Conservation (phyloP, 2,113 vertebrate genomes). For the Atherinomorus stipes region DNA sequence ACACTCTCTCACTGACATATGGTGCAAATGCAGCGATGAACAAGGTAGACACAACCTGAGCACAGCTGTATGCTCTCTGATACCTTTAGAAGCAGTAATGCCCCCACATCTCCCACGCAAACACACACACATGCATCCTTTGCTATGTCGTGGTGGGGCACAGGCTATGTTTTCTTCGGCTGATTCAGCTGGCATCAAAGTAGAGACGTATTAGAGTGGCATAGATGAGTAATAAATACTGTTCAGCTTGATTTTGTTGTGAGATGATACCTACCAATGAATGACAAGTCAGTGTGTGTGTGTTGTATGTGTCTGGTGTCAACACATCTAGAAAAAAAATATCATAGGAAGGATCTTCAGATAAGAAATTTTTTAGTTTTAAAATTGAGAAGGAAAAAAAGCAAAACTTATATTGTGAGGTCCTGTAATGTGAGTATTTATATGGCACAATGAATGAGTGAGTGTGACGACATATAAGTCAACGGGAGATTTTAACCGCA, state of each 20-base stretch:
- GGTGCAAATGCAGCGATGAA: conserved; percentile 43
- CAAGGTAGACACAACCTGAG: conserved; percentile 42
- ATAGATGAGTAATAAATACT: conserved; percentile 34
- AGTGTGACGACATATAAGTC: conserved; percentile 42
- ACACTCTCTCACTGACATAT: conserved; percentile 37
- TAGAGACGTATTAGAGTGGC: conserved; percentile 40
- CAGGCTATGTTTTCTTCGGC: conserved; percentile 43
- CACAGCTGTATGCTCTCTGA: conserved; percentile 23
- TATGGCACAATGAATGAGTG: conserved; percentile 21
- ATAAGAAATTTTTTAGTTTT: conserved; percentile 11
- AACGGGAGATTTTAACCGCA: conserved; percentile 63
- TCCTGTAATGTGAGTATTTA: conserved; percentile 23
- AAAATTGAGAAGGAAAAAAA: conserved; percentile 1
- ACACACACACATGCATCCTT: conserved; percentile 40
- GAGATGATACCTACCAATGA: conserved; percentile 35
- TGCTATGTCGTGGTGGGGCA: conserved; percentile 59
- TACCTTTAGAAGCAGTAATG: conserved; percentile 29
- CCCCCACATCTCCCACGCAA: background rate
- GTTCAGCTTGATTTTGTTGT: conserved; percentile 18
- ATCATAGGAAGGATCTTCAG: background rate
- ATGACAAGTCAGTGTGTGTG: conserved; percentile 13
- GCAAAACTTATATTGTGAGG: background rate
- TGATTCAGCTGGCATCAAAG: conserved; percentile 38
- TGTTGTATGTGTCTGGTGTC: background rate
- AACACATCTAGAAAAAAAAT: conserved; percentile 1